Percentiles rank a stretch among this genome's conserved stretches.
Conservation (phyloP, 2,888 invertebrate species). For the Celastrina argiolus region DNA sequence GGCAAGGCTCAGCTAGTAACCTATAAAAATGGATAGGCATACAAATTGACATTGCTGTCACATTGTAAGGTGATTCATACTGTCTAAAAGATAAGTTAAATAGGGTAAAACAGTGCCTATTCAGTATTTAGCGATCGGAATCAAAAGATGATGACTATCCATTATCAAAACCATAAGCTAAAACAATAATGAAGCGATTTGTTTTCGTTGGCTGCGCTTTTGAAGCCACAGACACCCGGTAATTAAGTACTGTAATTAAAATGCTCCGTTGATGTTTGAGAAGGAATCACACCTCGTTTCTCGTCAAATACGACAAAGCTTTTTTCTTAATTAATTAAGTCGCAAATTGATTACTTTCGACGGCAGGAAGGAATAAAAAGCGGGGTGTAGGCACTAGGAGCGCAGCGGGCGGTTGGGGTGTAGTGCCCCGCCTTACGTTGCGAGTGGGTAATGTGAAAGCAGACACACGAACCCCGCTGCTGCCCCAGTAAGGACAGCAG, state of each 20-base stretch:
- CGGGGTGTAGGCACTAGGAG: slow-evolving; percentile 66
- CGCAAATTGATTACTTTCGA: slow-evolving; percentile 77
- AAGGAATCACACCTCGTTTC: slow-evolving; percentile 36
- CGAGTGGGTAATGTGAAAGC: slow-evolving; percentile 77
- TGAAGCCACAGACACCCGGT: neutral
- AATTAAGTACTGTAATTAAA: slow-evolving; percentile 10
- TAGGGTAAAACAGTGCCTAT: no score
- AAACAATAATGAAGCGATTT: neutral
- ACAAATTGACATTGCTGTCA: no score
- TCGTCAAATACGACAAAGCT: slow-evolving; percentile 43
- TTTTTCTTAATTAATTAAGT: slow-evolving; percentile 77
- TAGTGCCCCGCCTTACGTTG: slow-evolving; percentile 60
- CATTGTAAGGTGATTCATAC: no score
- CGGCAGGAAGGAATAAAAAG: slow-evolving; percentile 73
- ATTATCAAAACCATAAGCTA: neutral
- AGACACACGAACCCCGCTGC: slow-evolving; percentile 77
- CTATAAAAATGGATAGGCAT: no score
- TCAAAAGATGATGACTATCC: neutral
- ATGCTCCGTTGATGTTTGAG: slow-evolving; percentile 10
- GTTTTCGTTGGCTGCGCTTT: neutral
- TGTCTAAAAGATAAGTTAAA: no score
- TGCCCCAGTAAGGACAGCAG: slow-evolving; percentile 57
- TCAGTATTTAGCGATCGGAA: neutral
- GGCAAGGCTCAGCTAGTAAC: no score
- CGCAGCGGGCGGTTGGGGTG: slow-evolving; percentile 57